Conservation (phyloP, 2,888 invertebrate species). For the Apamea epomidion region DNA sequence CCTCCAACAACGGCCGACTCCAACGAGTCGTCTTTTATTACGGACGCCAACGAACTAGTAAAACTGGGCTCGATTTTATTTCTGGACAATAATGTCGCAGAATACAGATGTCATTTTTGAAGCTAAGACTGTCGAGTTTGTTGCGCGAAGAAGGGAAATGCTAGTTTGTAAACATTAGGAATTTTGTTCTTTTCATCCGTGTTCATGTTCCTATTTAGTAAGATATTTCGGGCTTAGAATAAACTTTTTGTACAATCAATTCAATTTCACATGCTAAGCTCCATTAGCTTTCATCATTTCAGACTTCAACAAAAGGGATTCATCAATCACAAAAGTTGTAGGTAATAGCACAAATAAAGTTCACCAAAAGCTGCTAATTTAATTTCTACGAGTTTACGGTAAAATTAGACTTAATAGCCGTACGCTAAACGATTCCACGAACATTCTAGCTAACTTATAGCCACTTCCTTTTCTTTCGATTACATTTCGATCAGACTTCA, state of each 20-base stretch:
- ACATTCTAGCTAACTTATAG: conserved; percentile 50
- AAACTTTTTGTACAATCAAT: not conserved
- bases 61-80: conserved; percentile 64
- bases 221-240: not conserved
- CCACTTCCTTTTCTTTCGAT: conserved; percentile 45
- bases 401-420: conserved; percentile 41
- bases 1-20: conserved; percentile 67
- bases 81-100: conserved; percentile 55
- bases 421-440: conserved; percentile 34
- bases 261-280: conserved; percentile 24
- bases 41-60: conserved; percentile 69
- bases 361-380: conserved; percentile 47
- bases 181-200: conserved; percentile 9
- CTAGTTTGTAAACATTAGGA: conserved; percentile 44
- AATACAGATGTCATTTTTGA: conserved; percentile 53
- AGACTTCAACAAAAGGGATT: conserved; percentile 32
- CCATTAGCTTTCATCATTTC: no score
- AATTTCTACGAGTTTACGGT: conserved; percentile 33
- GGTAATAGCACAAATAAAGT: conserved; percentile 35
- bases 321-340: conserved; percentile 47
- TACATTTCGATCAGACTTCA: conserved; percentile 40
- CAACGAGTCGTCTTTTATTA: conserved; percentile 72
- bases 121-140: conserved; percentile 24
- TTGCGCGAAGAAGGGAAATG: conserved; percentile 7
- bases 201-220: conserved; percentile 1